Percentiles rank a stretch among this genome's conserved stretches.
These are phyloP conservation scores for Acanthurus tractus DNA, from an alignment of 2,797 vertebrate genomes.

Conservation along the genomic window DNA sequence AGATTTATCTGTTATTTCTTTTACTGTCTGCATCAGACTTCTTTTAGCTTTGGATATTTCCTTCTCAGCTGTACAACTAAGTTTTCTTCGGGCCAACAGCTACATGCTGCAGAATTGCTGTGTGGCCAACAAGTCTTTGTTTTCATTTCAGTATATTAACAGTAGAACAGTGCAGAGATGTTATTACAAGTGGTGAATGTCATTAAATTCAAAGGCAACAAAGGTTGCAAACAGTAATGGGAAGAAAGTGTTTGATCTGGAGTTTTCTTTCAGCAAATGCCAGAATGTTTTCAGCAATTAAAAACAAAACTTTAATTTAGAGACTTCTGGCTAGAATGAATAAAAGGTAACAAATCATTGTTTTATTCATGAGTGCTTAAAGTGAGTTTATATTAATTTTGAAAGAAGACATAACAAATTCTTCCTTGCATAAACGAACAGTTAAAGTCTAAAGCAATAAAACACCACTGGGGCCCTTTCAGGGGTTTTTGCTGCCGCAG, in stretches of 20 bases:
- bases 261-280: neutral
- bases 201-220: constrained; percentile 22
- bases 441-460: neutral
- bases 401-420: neutral
- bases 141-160: constrained; percentile 8
- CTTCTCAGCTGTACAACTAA: neutral
- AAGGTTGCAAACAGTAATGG: neutral
- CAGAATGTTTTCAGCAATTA: neutral
- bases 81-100: neutral
- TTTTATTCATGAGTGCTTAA: constrained; percentile 9
- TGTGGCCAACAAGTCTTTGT: constrained; percentile 12
- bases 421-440: neutral
- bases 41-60: neutral
- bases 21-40: neutral
- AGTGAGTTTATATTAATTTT: neutral
- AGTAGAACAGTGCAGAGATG: constrained; percentile 1
- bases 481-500: neutral
- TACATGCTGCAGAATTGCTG: constrained; percentile 22
- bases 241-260: constrained; percentile 6
- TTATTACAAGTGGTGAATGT: constrained; percentile 18
- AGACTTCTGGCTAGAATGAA: neutral
- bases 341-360: constrained; percentile 2
- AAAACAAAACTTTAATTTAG: constrained; percentile 8
- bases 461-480: neutral
- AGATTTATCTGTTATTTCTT: neutral